Percentiles rank a stretch among this genome's conserved stretches.
Evolutionary conservation across 2,797 vertebrate species (phyloP).

Genomic region (Sebastolobus alascanus): DNA sequence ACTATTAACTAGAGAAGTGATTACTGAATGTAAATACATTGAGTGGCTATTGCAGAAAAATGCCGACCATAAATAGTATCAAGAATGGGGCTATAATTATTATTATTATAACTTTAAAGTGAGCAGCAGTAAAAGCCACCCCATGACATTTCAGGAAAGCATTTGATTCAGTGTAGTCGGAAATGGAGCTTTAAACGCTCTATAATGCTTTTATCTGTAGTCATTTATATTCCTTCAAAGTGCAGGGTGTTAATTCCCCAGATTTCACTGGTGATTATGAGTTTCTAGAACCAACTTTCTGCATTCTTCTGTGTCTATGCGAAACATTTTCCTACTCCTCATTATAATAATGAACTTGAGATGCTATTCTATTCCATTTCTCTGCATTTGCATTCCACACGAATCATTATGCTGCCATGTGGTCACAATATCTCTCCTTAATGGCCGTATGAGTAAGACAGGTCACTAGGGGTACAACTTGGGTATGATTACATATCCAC

Average conservation of each 20-base stretch:
- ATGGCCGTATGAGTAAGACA: conserved; percentile 61
- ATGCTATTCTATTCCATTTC: conserved; percentile 28
- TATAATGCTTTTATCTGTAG: conserved; percentile 16
- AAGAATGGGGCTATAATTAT: not conserved
- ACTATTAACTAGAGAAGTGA: not conserved
- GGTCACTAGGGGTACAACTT: conserved; percentile 56
- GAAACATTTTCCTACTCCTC: conserved; percentile 2
- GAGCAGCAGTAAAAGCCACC: not conserved
- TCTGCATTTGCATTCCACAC: conserved; percentile 44
- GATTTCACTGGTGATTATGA: conserved; percentile 10
- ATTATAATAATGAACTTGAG: conserved; percentile 32
- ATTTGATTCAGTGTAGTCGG: not conserved
- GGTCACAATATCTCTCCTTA: conserved; percentile 59
- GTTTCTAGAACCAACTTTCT: conserved; percentile 1
- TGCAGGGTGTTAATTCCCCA: conserved; percentile 8
- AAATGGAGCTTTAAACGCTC: conserved; percentile 4
- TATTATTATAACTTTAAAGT: not conserved
- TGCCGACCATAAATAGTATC: not conserved
- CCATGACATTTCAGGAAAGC: not conserved
- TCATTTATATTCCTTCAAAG: conserved; percentile 18
- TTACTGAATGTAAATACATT: not conserved
- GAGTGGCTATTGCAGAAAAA: not conserved
- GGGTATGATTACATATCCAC: conserved; percentile 56
- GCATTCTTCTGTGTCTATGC: not conserved
- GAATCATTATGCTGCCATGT: conserved; percentile 45